These are phyloP conservation scores for Tenthredo mesomela DNA, from an alignment of 2,888 invertebrate species.

Conservation along the genomic window DNA sequence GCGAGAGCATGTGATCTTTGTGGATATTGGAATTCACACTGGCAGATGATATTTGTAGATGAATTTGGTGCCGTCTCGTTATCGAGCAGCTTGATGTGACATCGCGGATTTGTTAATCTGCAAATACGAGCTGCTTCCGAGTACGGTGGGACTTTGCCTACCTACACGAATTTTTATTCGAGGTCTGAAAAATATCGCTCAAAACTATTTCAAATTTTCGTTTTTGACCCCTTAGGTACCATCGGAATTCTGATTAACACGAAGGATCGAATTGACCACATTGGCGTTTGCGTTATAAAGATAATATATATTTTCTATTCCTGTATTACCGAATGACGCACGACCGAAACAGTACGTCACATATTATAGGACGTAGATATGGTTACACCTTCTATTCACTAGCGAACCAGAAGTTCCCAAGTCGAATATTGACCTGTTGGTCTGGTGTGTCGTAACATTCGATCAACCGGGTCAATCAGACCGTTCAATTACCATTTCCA, in stretches of 20 bases:
- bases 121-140: background rate
- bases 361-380: background rate
- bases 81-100: background rate
- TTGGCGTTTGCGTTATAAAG: background rate
- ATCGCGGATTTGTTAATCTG: background rate
- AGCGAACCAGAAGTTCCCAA: background rate
- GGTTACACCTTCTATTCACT: background rate
- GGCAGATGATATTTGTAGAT: background rate
- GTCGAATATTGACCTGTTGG: background rate
- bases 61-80: background rate
- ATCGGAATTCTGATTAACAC: background rate
- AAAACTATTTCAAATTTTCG: background rate
- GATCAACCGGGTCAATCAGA: background rate
- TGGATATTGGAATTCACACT: conserved; percentile 14
- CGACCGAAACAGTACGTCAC: background rate
- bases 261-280: background rate
- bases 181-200: rapidly evolving
- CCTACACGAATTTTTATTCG: background rate
- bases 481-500: background rate
- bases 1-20: background rate
- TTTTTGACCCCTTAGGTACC: too few relatives aligned
- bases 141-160: background rate
- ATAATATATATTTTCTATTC: conserved; percentile 10
- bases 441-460: background rate
- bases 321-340: conserved; percentile 14